phyloP scores from a whole-genome alignment of 2,888 invertebrate genomes.

The Phorcus lineatus region DNA sequence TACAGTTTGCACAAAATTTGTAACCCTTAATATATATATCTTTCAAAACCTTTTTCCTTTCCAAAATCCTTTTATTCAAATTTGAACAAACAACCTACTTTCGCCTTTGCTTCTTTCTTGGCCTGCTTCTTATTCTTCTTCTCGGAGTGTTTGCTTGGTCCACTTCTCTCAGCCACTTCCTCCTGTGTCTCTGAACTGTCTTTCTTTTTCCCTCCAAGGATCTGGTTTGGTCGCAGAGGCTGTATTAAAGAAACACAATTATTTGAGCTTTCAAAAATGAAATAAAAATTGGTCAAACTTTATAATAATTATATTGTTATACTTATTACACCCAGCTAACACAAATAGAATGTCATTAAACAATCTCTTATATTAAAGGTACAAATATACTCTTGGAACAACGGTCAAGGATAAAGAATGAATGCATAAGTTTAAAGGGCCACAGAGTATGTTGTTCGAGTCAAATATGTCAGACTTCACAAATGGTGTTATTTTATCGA shows the following conservation, averaged over 20 bases:
- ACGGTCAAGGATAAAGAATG: neutral
- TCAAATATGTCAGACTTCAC: too few relatives aligned
- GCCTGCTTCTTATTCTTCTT: slow-evolving; percentile 69
- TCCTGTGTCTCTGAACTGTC: slow-evolving; percentile 45
- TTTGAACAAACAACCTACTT: neutral
- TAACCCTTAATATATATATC: too few relatives aligned
- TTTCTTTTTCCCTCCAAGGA: slow-evolving; percentile 52
- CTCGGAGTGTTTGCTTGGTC: slow-evolving; percentile 67
- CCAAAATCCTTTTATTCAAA: too few relatives aligned
- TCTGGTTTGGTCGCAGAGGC: slow-evolving; percentile 61
- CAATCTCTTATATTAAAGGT: too few relatives aligned
- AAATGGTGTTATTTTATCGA: too few relatives aligned
- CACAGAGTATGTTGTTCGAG: too few relatives aligned
- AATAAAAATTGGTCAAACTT: too few relatives aligned
- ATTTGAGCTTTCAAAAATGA: neutral
- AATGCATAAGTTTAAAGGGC: neutral
- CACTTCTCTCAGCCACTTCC: slow-evolving; percentile 41
- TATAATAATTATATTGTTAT: too few relatives aligned
- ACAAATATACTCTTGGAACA: neutral
- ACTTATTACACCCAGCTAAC: too few relatives aligned
- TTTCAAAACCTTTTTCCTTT: too few relatives aligned
- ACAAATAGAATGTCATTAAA: too few relatives aligned
- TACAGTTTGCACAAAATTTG: too few relatives aligned
- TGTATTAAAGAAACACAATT: slow-evolving; percentile 25
- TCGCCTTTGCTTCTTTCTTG: slow-evolving; percentile 62